A percentile compares a stretch with the other conserved stretches of the same genome.
phyloP scores from a whole-genome alignment of 37 sponge, comb jelly and placozoan species.

The Ephydatia muelleri region DNA sequence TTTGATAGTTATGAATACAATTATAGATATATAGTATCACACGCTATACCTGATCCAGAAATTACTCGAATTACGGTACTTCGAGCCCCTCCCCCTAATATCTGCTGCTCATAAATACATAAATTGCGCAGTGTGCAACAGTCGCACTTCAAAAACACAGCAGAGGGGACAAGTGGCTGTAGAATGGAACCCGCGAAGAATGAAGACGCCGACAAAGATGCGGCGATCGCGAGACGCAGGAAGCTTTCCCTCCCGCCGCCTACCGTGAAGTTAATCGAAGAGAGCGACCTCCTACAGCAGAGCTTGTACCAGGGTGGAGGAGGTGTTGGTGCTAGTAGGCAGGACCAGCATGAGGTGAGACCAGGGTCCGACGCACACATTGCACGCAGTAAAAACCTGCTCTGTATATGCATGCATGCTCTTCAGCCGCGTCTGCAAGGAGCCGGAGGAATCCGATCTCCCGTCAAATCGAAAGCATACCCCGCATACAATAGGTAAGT shows the following conservation, averaged over 20 bases:
- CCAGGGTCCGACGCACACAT: too few species aligned
- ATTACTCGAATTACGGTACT: background rate
- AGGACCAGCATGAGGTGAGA: too few species aligned
- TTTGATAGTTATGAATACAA: too few species aligned
- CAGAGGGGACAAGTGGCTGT: background rate
- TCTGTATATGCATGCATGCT: too few species aligned
- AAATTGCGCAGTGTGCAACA: background rate
- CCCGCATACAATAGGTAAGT: too few species aligned
- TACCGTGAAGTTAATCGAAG: slow-evolving; percentile 34
- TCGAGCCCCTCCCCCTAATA: background rate
- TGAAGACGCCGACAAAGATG: background rate
- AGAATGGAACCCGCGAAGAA: background rate
- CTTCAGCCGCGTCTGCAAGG: too few species aligned
- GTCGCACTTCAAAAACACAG: background rate
- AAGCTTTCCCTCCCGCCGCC: slow-evolving; percentile 23
- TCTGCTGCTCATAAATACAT: background rate
- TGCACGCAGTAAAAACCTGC: too few species aligned
- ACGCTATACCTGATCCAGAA: too few species aligned
- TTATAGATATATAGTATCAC: too few species aligned
- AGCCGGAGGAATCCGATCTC: too few species aligned
- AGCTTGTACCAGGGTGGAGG: background rate
- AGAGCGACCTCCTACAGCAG: slow-evolving; percentile 25
- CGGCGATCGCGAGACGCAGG: background rate
- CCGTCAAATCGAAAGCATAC: too few species aligned
- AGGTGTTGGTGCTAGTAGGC: too few species aligned